These are phyloP conservation scores for Quadriops clusia DNA, from an alignment of 2,888 invertebrate genomes.

Conservation along the genomic window DNA sequence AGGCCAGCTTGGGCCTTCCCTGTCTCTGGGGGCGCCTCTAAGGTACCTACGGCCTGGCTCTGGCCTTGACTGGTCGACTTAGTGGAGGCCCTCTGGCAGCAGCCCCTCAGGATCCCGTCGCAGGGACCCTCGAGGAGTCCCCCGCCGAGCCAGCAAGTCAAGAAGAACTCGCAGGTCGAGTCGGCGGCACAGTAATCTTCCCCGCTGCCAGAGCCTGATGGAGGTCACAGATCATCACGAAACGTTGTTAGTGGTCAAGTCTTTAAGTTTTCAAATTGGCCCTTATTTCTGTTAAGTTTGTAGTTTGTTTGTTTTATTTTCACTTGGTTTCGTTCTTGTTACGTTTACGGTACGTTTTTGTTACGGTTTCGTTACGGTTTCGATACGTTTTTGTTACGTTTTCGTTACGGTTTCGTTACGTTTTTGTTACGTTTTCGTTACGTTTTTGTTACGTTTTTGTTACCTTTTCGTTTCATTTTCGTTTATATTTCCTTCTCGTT, in stretches of 20 bases:
- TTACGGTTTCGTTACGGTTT: too few species aligned
- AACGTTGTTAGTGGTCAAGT: too few species aligned
- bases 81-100: conserved; percentile 66
- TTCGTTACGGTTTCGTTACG: too few species aligned
- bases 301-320: background rate
- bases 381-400: too few species aligned
- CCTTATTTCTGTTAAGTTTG: too few species aligned
- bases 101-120: conserved; percentile 61
- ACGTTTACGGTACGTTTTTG: background rate
- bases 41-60: conserved; percentile 48
- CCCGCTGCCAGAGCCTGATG: too few species aligned
- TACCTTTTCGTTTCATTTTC: too few species aligned
- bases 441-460: too few species aligned
- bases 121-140: conserved; percentile 78
- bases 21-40: conserved; percentile 45
- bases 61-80: conserved; percentile 54
- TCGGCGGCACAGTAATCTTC: conserved; percentile 55
- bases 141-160: conserved; percentile 84
- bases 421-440: too few species aligned
- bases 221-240: too few species aligned
- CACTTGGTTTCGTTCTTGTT: background rate
- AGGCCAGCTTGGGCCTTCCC: conserved; percentile 48
- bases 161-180: conserved; percentile 80
- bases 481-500: too few species aligned
- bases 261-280: conserved; percentile 14